Evolutionary conservation across 2,113 vertebrate species (phyloP).

Genomic region (Rutilus rutilus): DNA sequence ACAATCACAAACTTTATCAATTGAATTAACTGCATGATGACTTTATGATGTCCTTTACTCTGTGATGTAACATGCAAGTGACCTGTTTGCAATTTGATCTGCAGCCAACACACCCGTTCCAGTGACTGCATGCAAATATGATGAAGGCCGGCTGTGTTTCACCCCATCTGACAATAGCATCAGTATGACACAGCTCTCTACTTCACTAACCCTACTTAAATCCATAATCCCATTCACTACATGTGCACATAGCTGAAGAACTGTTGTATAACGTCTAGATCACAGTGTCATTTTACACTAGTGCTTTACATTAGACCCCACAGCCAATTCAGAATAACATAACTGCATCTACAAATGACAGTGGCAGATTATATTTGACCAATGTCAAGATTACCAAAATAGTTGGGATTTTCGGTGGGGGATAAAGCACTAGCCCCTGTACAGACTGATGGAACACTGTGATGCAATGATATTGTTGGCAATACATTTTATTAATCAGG

Average conservation of each 20-base stretch:
- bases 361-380: background rate
- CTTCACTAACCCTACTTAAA: conserved; percentile 16
- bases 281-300: background rate
- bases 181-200: conserved; percentile 14
- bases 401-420: background rate
- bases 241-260: conserved; percentile 10
- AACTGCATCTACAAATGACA: background rate
- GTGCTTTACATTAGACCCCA: background rate
- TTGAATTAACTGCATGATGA: background rate
- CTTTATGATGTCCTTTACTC: background rate
- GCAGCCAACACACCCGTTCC: background rate
- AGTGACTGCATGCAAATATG: conserved; percentile 11
- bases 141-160: background rate
- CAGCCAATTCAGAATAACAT: background rate
- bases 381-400: background rate
- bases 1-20: too few species aligned
- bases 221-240: conserved; percentile 23
- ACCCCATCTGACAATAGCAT: background rate
- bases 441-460: background rate
- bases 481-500: conserved; percentile 15
- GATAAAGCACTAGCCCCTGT: background rate
- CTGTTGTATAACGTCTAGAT: conserved; percentile 16
- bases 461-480: conserved; percentile 11
- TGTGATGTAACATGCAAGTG: background rate
- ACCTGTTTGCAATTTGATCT: conserved; percentile 1